phyloP scores from a whole-genome alignment of 1,140 invertebrate genomes.

The Drosophila ficusphila region DNA sequence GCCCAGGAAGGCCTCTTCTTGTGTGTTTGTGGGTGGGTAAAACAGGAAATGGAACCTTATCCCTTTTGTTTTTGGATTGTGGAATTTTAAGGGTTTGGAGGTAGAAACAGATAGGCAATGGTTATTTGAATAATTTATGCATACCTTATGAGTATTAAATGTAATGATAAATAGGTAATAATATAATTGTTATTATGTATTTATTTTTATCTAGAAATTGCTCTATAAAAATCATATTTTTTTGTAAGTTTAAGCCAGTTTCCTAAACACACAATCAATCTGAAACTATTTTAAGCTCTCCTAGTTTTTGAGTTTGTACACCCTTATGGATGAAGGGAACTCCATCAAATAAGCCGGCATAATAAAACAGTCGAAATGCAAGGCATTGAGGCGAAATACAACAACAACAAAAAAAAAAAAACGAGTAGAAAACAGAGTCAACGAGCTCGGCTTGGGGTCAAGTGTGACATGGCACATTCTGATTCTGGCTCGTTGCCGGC shows the following conservation, averaged over 20 bases:
- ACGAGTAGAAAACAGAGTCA: constrained; percentile 30
- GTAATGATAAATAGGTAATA: neutral
- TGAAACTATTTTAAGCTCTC: constrained; percentile 43
- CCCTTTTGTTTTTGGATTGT: neutral
- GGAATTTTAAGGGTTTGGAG: neutral
- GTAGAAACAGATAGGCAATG: neutral
- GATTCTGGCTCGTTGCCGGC: constrained; percentile 51
- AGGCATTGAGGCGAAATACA: neutral
- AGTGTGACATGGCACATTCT: constrained; percentile 61
- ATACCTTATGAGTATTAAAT: neutral
- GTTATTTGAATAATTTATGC: too few relatives aligned
- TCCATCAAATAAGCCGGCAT: constrained; percentile 56
- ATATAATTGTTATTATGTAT: too few relatives aligned
- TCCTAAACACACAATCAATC: constrained; percentile 19
- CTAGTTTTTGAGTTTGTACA: constrained; percentile 4
- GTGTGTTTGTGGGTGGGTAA: neutral
- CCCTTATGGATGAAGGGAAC: neutral
- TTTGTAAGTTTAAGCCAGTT: too few relatives aligned
- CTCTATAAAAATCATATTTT: neutral
- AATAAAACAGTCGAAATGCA: constrained; percentile 50
- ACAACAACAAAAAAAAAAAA: neutral
- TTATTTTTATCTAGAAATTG: too few relatives aligned
- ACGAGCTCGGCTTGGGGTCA: constrained; percentile 50
- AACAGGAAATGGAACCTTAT: constrained; percentile 19
- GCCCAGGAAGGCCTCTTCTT: neutral